Base-by-base conservation (phyloP, 2,113 vertebrate species). In the Gymnocephalus cernua region DNA sequence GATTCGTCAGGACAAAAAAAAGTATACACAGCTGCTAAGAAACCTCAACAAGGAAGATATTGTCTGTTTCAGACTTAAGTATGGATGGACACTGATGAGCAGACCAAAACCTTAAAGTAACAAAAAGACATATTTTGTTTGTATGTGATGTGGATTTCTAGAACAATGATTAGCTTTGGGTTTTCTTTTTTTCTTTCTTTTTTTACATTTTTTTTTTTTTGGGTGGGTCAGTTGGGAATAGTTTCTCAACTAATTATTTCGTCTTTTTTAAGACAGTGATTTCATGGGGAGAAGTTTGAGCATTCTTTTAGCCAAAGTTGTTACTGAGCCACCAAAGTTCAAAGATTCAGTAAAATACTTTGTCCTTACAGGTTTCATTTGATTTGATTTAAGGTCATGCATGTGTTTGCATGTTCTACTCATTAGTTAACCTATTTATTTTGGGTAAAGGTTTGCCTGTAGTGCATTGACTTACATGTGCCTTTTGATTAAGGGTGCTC, bases 41-140 rank as follows among this genome's bases (percentile, higher is more conserved):
- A 27, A 50, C 44, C 56, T 69, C 56, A 25, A 35, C 2, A 23
- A 23, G 51, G n/a, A 47, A 82, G 9, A 27, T 44, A 83, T 54
- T 75, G 19, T 82, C 65, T 16, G 19, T 58, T 32, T 38, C 35
- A 38, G 35, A 38, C 35, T 38, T 4, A 53, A 62, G n/a, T 41
- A 6, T 35, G 7, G 50, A 47, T 57, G 25, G 27, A 68, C 65
- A 4, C 19, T 15, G 25, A 41, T 71, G 48, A 41, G 1, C 44
- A 69, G 18, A 53, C 65, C 74, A 79, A 84, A 83, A 11, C 12
- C 25, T 18, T 19, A 18, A 63, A 41, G 7, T 2, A 48, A 38
- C 29, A 53, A n/a, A 29, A 18, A n/a, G n/a, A 14, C 9, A 38
- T 11, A 3, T 3, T 12, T 51, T 74, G n/a, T 53, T 47, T 58